Evolutionary conservation across 2,797 vertebrate species (phyloP), one percentile per base, ranked within the genome.

Genomic region (Potorous gilbertii): DNA sequence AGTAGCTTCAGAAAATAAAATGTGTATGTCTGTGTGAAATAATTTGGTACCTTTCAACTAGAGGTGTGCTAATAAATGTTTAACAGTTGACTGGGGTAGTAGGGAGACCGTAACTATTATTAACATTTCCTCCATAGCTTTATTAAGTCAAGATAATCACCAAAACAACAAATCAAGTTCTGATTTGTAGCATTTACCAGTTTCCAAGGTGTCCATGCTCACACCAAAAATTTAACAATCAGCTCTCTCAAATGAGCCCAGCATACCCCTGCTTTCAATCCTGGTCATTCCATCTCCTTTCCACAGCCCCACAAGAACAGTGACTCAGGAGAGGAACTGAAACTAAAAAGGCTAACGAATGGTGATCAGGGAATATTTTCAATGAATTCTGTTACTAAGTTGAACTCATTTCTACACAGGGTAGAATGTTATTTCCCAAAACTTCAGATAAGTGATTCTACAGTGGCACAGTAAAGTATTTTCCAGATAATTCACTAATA

Each of bases 341-440:
- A 90, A 95, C 93, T 59, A 89, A 94, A 96, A 96, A 34, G 93
- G 92, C 59, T 92, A 94, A 93, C n/a, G n/a, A n/a, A n/a, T n/a
- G n/a, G 57, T 94, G 56, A 97, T 93, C 95, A 96, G 96, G 55
- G 90, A 96, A 97, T 29, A 40, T 6, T 95, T 96, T 94, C 94
- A 92, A 94, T 94, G 8, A 93, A 92, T 92, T 94, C 97, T 98
- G 97, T 98, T 97, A 97, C 96, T 97, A 97, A 97, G 11, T 9
- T 91, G 62, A 97, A 95, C 95, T 57, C 95, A 95, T 94, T 97
- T 96, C 93, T 94, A 94, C 21, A 93, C 89, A 92, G 74, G 13
- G 92, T 94, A 56, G 59, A 92, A 92, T 13, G 90, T 12, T 95
- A 52, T 89, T 95, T 94, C 91, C 89, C 62, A 91, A 74, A 94